Percentiles rank a stretch among this genome's conserved stretches.
phyloP scores from a whole-genome alignment of 1,140 invertebrate genomes.

The Lepidurus arcticus region DNA sequence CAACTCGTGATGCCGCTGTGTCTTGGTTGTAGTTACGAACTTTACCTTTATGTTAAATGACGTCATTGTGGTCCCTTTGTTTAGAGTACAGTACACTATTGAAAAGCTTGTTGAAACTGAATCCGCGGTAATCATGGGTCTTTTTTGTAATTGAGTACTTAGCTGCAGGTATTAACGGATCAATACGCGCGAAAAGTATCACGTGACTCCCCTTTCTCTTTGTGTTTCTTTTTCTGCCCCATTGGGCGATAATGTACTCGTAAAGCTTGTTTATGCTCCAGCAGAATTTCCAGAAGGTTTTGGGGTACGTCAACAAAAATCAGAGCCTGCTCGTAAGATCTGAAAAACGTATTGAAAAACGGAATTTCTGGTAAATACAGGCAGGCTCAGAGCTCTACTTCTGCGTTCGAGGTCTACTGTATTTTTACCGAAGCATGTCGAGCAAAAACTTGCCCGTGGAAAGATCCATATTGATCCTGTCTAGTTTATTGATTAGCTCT shows the following conservation, averaged over 20 bases:
- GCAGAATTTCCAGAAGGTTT: background rate
- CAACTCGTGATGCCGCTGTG: background rate
- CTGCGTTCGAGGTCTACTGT: background rate
- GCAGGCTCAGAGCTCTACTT: background rate
- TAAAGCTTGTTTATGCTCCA: conserved; percentile 17
- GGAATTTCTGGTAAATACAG: too few relatives aligned
- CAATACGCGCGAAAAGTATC: conserved; percentile 20
- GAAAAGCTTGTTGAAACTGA: background rate
- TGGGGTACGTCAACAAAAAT: background rate
- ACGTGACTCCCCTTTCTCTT: background rate
- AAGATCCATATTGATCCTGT: conserved; percentile 14
- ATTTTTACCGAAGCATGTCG: background rate
- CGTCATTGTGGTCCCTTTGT: too few relatives aligned
- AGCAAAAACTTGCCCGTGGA: background rate
- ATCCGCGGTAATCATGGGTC: background rate
- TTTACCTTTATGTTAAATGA: too few relatives aligned
- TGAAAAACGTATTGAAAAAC: background rate
- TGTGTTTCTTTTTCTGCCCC: background rate
- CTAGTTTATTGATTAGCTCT: background rate
- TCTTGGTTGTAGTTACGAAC: too few relatives aligned
- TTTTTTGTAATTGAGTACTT: background rate
- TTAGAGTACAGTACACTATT: too few relatives aligned
- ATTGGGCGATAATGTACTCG: conserved; percentile 4
- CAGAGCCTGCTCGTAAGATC: background rate
- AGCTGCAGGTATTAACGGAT: conserved; percentile 7